These are phyloP conservation scores for Daphoenositta chrysoptera DNA, from an alignment of 2,113 vertebrate species.

Conservation along the genomic window DNA sequence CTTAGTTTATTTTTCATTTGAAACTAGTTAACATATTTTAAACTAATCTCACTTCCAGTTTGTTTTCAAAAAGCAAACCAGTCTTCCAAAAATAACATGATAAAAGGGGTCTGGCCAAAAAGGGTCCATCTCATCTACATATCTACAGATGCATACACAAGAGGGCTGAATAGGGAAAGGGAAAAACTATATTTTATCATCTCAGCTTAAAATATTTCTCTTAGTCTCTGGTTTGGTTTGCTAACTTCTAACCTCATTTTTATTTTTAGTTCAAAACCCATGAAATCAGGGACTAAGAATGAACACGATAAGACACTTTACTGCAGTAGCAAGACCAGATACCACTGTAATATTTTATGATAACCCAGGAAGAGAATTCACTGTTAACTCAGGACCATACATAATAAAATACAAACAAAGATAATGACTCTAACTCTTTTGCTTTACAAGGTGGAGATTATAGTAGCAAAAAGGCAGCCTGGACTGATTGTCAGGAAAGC, in stretches of 20 bases:
- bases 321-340: neutral
- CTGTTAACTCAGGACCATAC: neutral
- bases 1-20: neutral
- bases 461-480: neutral
- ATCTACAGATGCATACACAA: neutral
- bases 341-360: constrained; percentile 9
- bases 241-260: neutral
- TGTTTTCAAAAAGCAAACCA: neutral
- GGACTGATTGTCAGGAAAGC: neutral
- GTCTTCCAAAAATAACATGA: neutral
- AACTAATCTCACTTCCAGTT: neutral
- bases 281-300: neutral
- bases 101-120: neutral
- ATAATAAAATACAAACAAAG: constrained; percentile 34
- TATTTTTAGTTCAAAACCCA: neutral
- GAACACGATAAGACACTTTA: neutral
- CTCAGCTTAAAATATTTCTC: neutral
- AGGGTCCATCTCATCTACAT: neutral
- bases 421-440: constrained; percentile 1
- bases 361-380: constrained; percentile 19
- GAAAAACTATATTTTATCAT: neutral
- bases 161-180: neutral
- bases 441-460: neutral
- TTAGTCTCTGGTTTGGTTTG: neutral
- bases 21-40: neutral